Conservation (phyloP, 2,888 invertebrate genomes). For the Venusia cambrica region DNA sequence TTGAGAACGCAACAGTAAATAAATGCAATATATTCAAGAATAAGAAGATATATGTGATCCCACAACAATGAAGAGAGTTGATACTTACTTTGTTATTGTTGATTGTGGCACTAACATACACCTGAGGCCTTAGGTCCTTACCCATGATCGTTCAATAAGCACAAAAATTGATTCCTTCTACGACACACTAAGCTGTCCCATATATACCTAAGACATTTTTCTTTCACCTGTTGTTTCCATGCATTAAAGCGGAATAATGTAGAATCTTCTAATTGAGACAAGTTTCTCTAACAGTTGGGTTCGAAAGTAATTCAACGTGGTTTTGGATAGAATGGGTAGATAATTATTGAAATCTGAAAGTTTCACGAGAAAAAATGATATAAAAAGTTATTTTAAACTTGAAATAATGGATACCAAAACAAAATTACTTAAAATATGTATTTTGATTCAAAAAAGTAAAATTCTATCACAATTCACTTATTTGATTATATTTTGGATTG, state of each 20-base stretch:
- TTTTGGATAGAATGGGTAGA: too few species aligned
- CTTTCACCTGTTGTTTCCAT: constrained; percentile 69
- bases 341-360: too few species aligned
- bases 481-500: too few species aligned
- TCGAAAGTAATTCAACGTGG: constrained; percentile 27
- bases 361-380: too few species aligned
- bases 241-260: constrained; percentile 62
- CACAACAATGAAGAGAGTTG: constrained; percentile 67
- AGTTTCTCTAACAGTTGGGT: constrained; percentile 20
- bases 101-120: constrained; percentile 54
- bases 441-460: background rate
- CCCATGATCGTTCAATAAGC: constrained; percentile 61
- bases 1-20: constrained; percentile 53
- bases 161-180: constrained; percentile 64
- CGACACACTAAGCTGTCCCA: constrained; percentile 72
- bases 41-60: constrained; percentile 65
- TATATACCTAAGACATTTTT: constrained; percentile 35
- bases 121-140: constrained; percentile 53
- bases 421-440: background rate
- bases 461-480: too few species aligned
- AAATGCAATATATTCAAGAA: constrained; percentile 58
- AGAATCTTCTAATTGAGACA: constrained; percentile 27
- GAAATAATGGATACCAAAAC: too few species aligned
- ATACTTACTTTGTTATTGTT: constrained; percentile 65
- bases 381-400: too few species aligned